Evolutionary conservation across 2,888 invertebrate genomes (phyloP), one percentile per base, ranked within the genome.

Genomic region (Thereva unica): DNA sequence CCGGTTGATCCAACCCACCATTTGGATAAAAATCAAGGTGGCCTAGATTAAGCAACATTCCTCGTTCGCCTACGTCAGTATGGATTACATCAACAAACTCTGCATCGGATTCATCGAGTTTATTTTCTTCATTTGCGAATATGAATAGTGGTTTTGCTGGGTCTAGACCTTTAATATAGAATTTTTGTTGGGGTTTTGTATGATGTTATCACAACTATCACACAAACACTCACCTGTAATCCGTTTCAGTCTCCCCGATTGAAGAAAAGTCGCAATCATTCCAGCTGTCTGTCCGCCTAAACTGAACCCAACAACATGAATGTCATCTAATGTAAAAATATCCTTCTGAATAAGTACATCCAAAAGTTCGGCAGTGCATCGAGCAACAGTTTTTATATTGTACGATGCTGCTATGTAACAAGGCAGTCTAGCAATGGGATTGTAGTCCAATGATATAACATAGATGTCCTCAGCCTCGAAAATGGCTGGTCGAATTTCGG

Each of bases 301-400:
- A 74, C 88, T 88, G 73, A 87, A 88, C 0, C 88, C 88, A 53
- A 88, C 84, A 0, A 87, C 75, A 72, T 88, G 88, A 61, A 88
- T 80, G 54, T 75, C 75, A 1, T 80, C 73, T n/a, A 85, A 74
- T 0, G 76, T 67, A 45, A 86, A 82, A 0, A 78, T 74, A 53
- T 78, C 74, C 0, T 78, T 73, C 1, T 73, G 72, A 7, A 86
- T 81, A 54, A 89, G 74, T 38, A 76, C 75, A 66, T 86, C 84
- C 0, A 89, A 82, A 4, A 88, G 75, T 72, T 85, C 83, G 0
- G 85, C 87, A 0, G 83, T 79, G 71, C 88, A 89, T 73, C 80
- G 83, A n/a, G 85, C 87, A 0, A 85, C 86, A 7, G 85, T 73
- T 23, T 84, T 84, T 0, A 85, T 83, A 75, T 88, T 88, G 41